Evolutionary conservation across 1,140 invertebrate species (phyloP).

Genomic region (Pissodes strobi): DNA sequence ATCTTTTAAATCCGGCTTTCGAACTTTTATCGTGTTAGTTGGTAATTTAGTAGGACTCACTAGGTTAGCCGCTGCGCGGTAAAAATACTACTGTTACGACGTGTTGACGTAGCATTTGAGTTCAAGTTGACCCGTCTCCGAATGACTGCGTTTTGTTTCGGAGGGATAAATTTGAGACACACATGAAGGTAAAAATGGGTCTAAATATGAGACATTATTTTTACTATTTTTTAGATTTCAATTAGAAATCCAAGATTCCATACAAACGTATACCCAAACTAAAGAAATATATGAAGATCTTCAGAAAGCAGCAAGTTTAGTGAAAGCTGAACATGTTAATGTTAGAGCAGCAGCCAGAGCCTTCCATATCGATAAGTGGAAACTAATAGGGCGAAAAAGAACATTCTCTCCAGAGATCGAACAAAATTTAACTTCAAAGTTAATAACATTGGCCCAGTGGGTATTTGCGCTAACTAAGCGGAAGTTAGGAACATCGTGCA

Average conservation of each 20-base stretch:
- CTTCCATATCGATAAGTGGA: neutral
- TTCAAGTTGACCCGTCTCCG: too few relatives aligned
- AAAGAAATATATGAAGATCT: neutral
- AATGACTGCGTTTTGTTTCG: too few relatives aligned
- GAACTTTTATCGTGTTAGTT: too few relatives aligned
- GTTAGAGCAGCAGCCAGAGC: neutral
- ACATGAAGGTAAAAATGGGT: neutral
- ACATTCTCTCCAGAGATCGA: neutral
- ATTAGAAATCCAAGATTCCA: neutral
- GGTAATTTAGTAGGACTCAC: too few relatives aligned
- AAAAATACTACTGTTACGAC: too few relatives aligned
- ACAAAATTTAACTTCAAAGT: too few relatives aligned
- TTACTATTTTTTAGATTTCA: too few relatives aligned
- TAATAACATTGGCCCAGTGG: neutral
- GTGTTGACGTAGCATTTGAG: too few relatives aligned
- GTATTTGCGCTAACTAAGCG: too few relatives aligned
- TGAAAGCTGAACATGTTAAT: neutral
- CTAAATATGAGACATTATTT: slow-evolving; percentile 5
- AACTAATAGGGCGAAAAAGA: neutral
- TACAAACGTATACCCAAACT: neutral
- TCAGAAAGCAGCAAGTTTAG: neutral
- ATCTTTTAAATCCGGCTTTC: too few relatives aligned
- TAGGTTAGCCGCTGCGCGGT: too few relatives aligned
- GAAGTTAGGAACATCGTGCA: neutral
- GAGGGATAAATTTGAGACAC: too few relatives aligned